phyloP scores from a whole-genome alignment of 1,140 invertebrate species.

The Zaprionus africanus region DNA sequence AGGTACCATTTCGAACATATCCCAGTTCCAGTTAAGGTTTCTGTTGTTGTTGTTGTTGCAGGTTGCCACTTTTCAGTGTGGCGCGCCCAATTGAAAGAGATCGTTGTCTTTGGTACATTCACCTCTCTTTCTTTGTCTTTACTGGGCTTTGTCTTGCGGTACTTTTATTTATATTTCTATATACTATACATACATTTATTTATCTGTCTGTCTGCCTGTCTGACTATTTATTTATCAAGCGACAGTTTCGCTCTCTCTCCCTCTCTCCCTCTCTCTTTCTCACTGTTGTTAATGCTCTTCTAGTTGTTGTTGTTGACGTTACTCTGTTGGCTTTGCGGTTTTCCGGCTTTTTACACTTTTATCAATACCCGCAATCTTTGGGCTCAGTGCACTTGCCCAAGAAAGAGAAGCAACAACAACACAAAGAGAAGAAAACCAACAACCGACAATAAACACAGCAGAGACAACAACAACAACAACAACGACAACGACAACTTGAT shows the following conservation, averaged over 20 bases:
- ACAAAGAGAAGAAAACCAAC: conserved; percentile 16
- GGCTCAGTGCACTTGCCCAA: conserved; percentile 38
- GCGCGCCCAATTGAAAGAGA: conserved; percentile 41
- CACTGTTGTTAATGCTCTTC: conserved; percentile 6
- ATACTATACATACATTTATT: conserved; percentile 14
- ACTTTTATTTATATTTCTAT: conserved; percentile 50
- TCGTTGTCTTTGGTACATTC: conserved; percentile 61
- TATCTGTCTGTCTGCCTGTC: conserved; percentile 22
- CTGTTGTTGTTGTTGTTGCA: too few relatives aligned
- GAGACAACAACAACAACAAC: conserved; percentile 13
- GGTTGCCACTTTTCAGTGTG: conserved; percentile 3
- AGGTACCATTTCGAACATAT: background rate
- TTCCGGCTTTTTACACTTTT: conserved; percentile 63
- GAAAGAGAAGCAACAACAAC: conserved; percentile 16
- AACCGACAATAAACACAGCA: conserved; percentile 13
- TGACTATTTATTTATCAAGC: conserved; percentile 36
- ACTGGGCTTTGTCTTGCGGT: conserved; percentile 59
- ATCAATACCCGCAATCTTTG: conserved; percentile 49
- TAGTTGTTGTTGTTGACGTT: background rate
- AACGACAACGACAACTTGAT: conserved; percentile 37
- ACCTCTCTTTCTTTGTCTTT: conserved; percentile 56
- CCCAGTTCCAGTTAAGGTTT: background rate
- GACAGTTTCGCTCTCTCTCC: conserved; percentile 54
- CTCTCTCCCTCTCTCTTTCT: conserved; percentile 21
- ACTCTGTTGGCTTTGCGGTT: conserved; percentile 57